These are phyloP conservation scores for Psammodynastes pulverulentus DNA, from an alignment of 2,113 vertebrate species.

Conservation along the genomic window DNA sequence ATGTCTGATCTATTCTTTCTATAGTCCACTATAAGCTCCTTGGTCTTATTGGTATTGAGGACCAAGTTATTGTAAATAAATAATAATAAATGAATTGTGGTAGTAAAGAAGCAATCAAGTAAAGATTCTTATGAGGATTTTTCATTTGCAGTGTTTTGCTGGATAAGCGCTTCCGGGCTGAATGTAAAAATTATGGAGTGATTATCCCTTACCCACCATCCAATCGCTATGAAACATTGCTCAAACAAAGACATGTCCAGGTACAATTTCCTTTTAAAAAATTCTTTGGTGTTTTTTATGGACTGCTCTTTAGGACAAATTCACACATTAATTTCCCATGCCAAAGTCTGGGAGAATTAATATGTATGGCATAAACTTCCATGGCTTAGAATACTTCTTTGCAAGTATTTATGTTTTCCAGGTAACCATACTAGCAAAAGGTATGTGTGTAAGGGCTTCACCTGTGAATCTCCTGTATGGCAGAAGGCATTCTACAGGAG, in stretches of 20 bases:
- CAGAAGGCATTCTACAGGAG: neutral
- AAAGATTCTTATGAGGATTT: slow-evolving; percentile 14
- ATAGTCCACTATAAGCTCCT: too few species aligned
- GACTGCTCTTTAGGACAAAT: too few species aligned
- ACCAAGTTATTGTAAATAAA: too few species aligned
- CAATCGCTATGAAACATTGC: slow-evolving; percentile 96
- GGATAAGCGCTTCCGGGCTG: slow-evolving; percentile 96
- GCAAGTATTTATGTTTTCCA: neutral
- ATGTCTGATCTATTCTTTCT: too few species aligned
- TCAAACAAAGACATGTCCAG: slow-evolving; percentile 98
- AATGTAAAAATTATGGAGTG: slow-evolving; percentile 98
- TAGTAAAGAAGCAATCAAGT: neutral
- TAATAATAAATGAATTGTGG: neutral
- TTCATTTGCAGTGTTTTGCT: slow-evolving; percentile 82
- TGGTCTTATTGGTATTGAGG: too few species aligned
- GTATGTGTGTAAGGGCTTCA: neutral
- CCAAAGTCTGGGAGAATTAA: neutral
- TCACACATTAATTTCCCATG: neutral
- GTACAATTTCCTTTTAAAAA: slow-evolving; percentile 61
- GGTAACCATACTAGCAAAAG: neutral
- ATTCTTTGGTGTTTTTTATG: neutral
- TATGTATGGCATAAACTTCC: too few species aligned
- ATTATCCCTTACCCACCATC: slow-evolving; percentile 98
- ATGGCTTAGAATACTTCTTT: neutral
- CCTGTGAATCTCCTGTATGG: neutral